Evolutionary conservation across 2,797 vertebrate species (phyloP).

Genomic region (Notoglanidium macrostoma): DNA sequence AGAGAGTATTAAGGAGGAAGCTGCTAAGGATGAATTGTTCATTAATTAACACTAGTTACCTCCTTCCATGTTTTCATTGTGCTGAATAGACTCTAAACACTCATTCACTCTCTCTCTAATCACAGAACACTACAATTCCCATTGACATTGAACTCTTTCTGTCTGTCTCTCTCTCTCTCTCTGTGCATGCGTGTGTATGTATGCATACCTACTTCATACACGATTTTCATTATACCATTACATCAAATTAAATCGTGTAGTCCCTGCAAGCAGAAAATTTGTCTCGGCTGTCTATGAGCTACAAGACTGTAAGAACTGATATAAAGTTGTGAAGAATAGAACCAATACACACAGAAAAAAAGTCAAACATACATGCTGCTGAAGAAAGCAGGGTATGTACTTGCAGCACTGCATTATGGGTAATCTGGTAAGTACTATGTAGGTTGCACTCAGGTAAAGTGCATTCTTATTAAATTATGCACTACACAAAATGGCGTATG

Average conservation of each 20-base stretch:
- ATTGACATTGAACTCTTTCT: constrained; percentile 9
- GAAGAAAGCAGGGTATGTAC: not conserved
- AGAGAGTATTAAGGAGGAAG: constrained; percentile 11
- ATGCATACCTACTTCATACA: not conserved
- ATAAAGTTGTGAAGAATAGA: not conserved
- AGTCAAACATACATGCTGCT: not conserved
- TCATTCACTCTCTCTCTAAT: constrained; percentile 33
- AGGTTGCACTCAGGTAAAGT: not conserved
- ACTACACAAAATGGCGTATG: not conserved
- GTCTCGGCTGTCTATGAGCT: not conserved
- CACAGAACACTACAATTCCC: constrained; percentile 22
- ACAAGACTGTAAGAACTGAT: not conserved
- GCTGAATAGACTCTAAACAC: constrained; percentile 43
- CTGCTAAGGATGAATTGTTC: constrained; percentile 52
- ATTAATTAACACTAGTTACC: constrained; percentile 54
- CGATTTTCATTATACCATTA: not conserved
- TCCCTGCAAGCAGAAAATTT: not conserved
- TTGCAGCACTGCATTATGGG: not conserved
- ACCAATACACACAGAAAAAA: not conserved
- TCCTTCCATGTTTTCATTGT: constrained; percentile 42
- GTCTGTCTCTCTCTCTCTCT: not conserved
- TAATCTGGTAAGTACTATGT: not conserved
- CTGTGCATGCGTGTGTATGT: constrained; percentile 9
- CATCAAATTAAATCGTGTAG: not conserved
- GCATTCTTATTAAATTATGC: not conserved